Evolutionary conservation across 2,888 invertebrate genomes (phyloP), one percentile per base, ranked within the genome.

Genomic region (Pantelozetes paolii): DNA sequence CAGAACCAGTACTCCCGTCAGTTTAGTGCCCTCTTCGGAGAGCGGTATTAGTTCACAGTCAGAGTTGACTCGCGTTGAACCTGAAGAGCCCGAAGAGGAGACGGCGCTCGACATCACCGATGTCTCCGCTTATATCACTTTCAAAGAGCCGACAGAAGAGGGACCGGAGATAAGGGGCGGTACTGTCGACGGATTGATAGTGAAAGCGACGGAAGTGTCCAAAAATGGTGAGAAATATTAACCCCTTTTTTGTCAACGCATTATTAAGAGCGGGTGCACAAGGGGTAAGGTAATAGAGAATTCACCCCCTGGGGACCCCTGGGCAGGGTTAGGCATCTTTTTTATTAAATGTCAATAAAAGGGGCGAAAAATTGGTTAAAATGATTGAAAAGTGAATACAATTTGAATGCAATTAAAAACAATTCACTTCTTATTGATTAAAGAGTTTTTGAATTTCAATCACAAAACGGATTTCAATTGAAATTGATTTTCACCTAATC

Each of bases 101-200:
- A 23, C 54, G 30, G 40, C 59, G 1, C 81, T 94, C 76, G 90
- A 93, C 77, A 89, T 91, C 81, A 85, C 92, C 32, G 92, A 94
- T 80, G 90, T 94, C 72, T 88, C 87, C 77, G 86, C 89, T 77
- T 89, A 89, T 85, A 86, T 95, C 77, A 87, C 92, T 57, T 85
- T 89, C 77, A 93, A 94, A 82, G 89, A 89, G 80, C 82, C 86
- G 75, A 78, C 78, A 32, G 91, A 91, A 81, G 94, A 94, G 76
- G 93, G 92, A 3, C 92, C 93, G 0, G 93, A 94, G 79, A 89
- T 95, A 54, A 88, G 94, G 75, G 98, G 98, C 11, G 98, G 97
- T 9, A 89, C 91, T 77, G 89, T 93, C 1, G 95, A 98, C 82
- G 96, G 95, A 0, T 87, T 99, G 72, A 89, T 98, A 77, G 94